Evolutionary conservation across 2,797 vertebrate genomes (phyloP), one percentile per base, ranked within the genome.

Genomic region (Coracias cyanogaster): DNA sequence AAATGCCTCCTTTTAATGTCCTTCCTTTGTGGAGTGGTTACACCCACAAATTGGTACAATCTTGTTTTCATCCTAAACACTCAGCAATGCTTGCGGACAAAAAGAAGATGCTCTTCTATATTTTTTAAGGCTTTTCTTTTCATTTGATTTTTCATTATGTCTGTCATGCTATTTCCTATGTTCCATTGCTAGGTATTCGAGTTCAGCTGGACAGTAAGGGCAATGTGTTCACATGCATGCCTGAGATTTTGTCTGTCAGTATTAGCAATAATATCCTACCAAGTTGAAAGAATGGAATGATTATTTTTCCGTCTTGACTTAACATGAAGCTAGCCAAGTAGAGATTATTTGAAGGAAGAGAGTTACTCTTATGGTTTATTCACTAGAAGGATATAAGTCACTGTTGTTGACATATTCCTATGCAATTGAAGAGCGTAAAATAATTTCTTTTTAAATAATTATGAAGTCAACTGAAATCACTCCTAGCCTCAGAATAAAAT

Each of bases 141-240:
- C 1, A 17, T 66, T 64, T 72, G 2, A 2, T 51, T 66, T 82
- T 57, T 54, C 0, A 0, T 2, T 58, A 33, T n/a, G 2, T 31
- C 21, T 62, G 12, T 58, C 15, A 20, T 25, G 13, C 11, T 49
- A 29, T 73, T 84, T 73, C 29, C 15, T 18, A 1, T 39, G 11
- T 78, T 29, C 28, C 21, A 15, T 2, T 39, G 24, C 57, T 67
- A 70, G 25, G 8, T 41, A 61, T 57, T 80, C 78, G 15, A 2
- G 0, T 73, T 74, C 39, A 46, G 5, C 25, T 58, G 29, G 45
- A 29, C 48, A 20, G 11, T 55, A 52, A 72, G 41, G 55, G 12
- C 78, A 43, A 12, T 1, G 4, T 28, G 37, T 55, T 82, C 39
- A 69, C 49, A 49, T 20, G 10, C 20, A 22, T 55, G 45, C 18